Base-by-base conservation (phyloP, 1,140 invertebrate species). In the Lepidurus apus region DNA sequence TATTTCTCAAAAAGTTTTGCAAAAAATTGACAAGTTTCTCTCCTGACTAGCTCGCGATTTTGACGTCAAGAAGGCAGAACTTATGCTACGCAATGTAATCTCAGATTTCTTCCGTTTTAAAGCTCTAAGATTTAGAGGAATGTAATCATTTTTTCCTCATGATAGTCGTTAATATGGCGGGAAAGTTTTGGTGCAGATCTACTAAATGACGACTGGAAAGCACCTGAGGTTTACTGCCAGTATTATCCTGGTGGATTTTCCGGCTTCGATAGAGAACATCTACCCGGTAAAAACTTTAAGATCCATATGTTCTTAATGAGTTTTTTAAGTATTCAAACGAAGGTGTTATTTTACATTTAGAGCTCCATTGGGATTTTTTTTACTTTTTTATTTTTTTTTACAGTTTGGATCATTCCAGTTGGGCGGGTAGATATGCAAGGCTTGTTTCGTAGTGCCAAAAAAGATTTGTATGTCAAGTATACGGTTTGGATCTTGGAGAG, bases 221-320 rank as follows among this genome's bases (percentile, higher is more conserved):
- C 90, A 1, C 93, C 93, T 1, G 89, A 92, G 83, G 87, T 90
- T 0, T 82, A 96, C 9, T 84, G 87, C 24, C 89, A 90, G 79
- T 92, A 93, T 84, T 89, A 92, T 81, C 93, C 93, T 0, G 91
- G 91, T 74, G 94, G 94, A 75, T 84, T 89, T 1, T 87, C 88
- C 77, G 95, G 95, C 2, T 91, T 88, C 81, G 94, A 96, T 82
- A 95, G 93, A 82, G 91, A 94, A 81, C 93, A 93, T n/a, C 90
- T 91, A 34, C 93, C 94, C 83, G 85, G 91, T 92, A 86, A 84
- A 80, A 78, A 75, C n/a, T 53, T 24, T 34, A 34, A 34, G 4
- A 34, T 34, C 34, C 34, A 34, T 34, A 34, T 34, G 34, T 34
- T 4, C 34, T 34, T 4, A 34, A 34, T 0, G 2, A 0, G 0